phyloP scores from a whole-genome alignment of 1,140 invertebrate species.

The Euglossa dilemma region DNA sequence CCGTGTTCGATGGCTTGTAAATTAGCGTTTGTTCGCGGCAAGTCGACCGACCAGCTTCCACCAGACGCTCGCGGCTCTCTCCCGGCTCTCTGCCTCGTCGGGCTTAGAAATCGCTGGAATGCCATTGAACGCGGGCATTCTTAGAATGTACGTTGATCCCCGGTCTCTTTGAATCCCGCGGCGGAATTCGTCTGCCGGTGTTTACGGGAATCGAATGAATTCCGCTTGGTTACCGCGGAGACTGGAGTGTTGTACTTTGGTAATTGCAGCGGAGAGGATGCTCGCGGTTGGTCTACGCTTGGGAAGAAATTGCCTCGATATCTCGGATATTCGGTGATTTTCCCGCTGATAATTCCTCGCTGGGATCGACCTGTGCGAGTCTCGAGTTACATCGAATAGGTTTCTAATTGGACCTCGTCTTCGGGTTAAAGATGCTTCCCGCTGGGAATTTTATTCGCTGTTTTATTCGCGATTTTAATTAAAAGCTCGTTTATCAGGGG shows the following conservation, averaged over 20 bases:
- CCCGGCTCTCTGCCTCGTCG: background rate
- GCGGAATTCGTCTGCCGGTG: background rate
- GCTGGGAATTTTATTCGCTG: too few relatives aligned
- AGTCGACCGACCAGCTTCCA: background rate
- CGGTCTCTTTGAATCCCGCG: background rate
- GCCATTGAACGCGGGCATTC: background rate
- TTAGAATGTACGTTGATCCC: background rate
- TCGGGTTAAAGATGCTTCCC: too few relatives aligned
- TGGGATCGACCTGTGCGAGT: too few relatives aligned
- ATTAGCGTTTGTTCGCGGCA: background rate
- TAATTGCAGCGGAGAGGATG: slow-evolving; percentile 1
- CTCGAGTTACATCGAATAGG: too few relatives aligned
- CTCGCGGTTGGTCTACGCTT: background rate
- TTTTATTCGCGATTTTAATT: too few relatives aligned
- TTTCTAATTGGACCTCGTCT: too few relatives aligned
- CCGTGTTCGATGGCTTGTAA: background rate
- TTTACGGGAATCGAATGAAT: slow-evolving; percentile 6
- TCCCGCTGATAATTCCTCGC: background rate
- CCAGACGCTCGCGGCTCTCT: too few relatives aligned
- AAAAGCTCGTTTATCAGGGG: too few relatives aligned
- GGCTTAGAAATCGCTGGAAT: background rate
- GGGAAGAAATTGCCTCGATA: background rate
- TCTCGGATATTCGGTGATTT: too few relatives aligned
- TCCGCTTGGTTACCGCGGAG: background rate
- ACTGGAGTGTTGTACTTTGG: background rate